These are phyloP conservation scores for Hesperia comma DNA, from an alignment of 2,888 invertebrate species.

Conservation along the genomic window DNA sequence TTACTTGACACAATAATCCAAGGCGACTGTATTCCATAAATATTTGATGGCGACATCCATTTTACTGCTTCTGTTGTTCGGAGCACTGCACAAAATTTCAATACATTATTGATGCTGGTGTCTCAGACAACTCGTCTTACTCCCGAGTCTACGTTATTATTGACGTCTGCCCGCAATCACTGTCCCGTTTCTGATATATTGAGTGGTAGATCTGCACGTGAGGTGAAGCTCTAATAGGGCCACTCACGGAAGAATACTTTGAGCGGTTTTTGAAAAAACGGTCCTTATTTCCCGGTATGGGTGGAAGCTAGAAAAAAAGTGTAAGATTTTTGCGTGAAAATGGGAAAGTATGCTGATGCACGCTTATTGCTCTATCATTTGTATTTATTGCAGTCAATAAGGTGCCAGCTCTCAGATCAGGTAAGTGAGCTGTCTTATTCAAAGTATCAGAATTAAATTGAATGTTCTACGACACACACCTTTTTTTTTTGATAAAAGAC, in stretches of 20 bases:
- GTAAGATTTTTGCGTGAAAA: too few species aligned
- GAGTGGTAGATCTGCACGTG: slow-evolving; percentile 29
- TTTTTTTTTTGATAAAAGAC: too few species aligned
- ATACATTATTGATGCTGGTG: slow-evolving; percentile 33
- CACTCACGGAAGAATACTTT: slow-evolving; percentile 37
- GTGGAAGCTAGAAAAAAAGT: too few species aligned
- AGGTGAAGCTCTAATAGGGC: slow-evolving; percentile 35
- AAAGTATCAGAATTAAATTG: too few species aligned
- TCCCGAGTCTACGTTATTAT: slow-evolving; percentile 61
- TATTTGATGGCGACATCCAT: slow-evolving; percentile 25
- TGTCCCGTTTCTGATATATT: slow-evolving; percentile 40
- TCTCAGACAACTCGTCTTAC: slow-evolving; percentile 45
- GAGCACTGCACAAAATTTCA: slow-evolving; percentile 29
- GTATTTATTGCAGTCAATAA: too few species aligned
- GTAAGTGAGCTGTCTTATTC: too few species aligned
- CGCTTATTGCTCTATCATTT: too few species aligned
- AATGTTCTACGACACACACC: too few species aligned
- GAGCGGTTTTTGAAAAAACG: background rate
- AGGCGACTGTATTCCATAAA: slow-evolving; percentile 23
- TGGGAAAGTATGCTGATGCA: too few species aligned
- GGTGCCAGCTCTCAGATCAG: too few species aligned
- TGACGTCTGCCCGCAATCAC: slow-evolving; percentile 64
- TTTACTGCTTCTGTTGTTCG: slow-evolving; percentile 25
- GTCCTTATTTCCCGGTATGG: too few species aligned
- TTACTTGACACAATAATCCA: slow-evolving; percentile 14